Percentiles rank a stretch among this genome's conserved stretches.
phyloP scores from a whole-genome alignment of 2,797 vertebrate species.

The Cynopterus sphinx region DNA sequence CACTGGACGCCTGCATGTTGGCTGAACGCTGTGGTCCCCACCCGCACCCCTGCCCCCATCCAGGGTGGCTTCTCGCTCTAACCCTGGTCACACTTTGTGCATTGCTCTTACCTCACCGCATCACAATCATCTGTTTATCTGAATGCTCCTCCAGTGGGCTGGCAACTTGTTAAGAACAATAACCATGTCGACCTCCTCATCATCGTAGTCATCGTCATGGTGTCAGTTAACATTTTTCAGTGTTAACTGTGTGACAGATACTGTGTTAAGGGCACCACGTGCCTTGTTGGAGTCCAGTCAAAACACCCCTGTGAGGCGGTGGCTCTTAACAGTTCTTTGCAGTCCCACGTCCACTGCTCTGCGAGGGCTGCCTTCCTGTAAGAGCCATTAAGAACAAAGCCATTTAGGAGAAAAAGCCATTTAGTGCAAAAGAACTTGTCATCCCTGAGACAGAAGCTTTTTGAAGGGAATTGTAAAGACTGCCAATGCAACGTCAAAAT shows the following conservation, averaged over 20 bases:
- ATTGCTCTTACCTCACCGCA: neutral
- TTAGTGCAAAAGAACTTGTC: neutral
- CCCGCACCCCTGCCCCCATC: neutral
- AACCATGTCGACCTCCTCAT: neutral
- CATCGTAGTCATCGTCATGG: fast-evolving
- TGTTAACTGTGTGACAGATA: too few species aligned
- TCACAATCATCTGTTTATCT: neutral
- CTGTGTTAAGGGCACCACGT: neutral
- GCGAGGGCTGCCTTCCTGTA: neutral
- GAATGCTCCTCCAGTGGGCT: neutral
- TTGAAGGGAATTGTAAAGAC: neutral
- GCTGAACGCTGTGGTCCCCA: neutral
- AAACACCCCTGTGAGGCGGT: neutral
- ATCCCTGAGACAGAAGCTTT: neutral
- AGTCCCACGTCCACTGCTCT: neutral
- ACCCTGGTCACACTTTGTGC: too few species aligned
- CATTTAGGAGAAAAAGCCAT: neutral
- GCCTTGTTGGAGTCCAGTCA: neutral
- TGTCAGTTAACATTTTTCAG: neutral
- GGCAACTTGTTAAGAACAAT: neutral
- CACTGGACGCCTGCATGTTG: fast-evolving
- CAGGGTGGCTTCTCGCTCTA: neutral
- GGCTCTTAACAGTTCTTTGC: neutral
- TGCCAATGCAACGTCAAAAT: neutral
- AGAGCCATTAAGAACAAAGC: neutral